Evolutionary conservation across 2,888 invertebrate species (phyloP).

Genomic region (Troides helena): DNA sequence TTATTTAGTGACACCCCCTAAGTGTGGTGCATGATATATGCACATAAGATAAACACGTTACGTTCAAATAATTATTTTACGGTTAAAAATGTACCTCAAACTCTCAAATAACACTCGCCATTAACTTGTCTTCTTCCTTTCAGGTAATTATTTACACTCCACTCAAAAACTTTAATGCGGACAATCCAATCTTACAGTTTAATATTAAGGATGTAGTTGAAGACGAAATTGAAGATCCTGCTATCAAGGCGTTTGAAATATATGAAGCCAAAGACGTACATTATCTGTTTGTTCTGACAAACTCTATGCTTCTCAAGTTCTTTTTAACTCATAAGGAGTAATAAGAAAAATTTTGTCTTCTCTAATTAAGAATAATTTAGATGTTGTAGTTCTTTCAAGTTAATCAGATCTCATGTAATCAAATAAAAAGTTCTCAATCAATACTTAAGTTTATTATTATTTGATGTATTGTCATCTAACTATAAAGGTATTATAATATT

Average conservation of each 20-base stretch:
- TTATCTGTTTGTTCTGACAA: slow-evolving; percentile 39
- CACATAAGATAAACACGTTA: too few relatives aligned
- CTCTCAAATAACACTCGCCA: too few relatives aligned
- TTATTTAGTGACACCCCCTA: too few relatives aligned
- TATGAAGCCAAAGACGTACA: slow-evolving; percentile 40
- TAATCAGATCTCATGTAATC: background rate
- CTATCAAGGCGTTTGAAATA: slow-evolving; percentile 39
- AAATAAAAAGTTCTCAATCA: background rate
- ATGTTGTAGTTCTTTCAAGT: background rate
- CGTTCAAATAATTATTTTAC: too few relatives aligned
- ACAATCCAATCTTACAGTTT: slow-evolving; percentile 31
- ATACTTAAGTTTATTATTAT: background rate
- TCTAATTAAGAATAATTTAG: background rate
- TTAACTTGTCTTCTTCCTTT: background rate
- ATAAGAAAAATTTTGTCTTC: background rate
- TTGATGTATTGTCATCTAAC: too few relatives aligned
- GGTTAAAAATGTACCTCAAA: too few relatives aligned
- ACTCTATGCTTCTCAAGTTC: slow-evolving; percentile 31
- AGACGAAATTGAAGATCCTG: slow-evolving; percentile 11
- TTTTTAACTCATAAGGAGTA: slow-evolving; percentile 16
- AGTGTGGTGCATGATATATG: too few relatives aligned
- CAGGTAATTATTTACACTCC: slow-evolving; percentile 10
- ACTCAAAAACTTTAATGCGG: background rate
- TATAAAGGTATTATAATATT: too few relatives aligned
- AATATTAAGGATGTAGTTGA: slow-evolving; percentile 33